Base-by-base conservation (phyloP, 2,797 vertebrate genomes). In the Microctenopoma stevenorrisi region DNA sequence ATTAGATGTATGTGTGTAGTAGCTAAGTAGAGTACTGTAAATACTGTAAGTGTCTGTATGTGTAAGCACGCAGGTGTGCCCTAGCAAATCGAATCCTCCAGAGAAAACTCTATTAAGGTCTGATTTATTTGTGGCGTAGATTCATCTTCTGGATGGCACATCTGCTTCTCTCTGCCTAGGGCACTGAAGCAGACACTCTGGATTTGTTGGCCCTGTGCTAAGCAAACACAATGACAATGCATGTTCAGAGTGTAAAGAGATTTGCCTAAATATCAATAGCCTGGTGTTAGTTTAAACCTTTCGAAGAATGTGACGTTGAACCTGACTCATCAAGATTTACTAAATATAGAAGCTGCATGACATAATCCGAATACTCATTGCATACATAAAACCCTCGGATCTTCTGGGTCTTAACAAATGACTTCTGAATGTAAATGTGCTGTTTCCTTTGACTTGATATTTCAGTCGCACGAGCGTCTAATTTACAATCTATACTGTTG, bases 121-220 rank as follows among this genome's bases (percentile, higher is more conserved):
- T 85, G 80, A 87, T 91, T 85, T 89, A 91, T 91, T 89, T 87
- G 87, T 79, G 69, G 89, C 88, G 79, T 79, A 85, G 76, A 89
- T 90, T 91, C 76, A 86, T 91, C 87, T 90, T 84, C 64, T 72
- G 81, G 69, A 74, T 80, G 79, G 68, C 79, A 83, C 82, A 88
- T 84, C 86, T 89, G 86, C 74, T 66, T 79, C 78, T 74, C 61
- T 74, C 61, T 59, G 64, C 82, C 49, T 30, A 55, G 76, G 74
- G 63, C 76, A 60, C 64, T 53, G 63, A 35, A 61, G 72, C 72
- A 35, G 33, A 72, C 56, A 38, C 72, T 73, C 67, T 12, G 50
- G 42, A 64, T 78, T 57, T 61, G 64, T 59, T 51, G 50, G 70
- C 63, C 25, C 54, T 43, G 60, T 37, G 43, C 77, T 69, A 37